Base-by-base conservation (phyloP, 2,888 invertebrate species). In the Chaetogeoica ovagalla region DNA sequence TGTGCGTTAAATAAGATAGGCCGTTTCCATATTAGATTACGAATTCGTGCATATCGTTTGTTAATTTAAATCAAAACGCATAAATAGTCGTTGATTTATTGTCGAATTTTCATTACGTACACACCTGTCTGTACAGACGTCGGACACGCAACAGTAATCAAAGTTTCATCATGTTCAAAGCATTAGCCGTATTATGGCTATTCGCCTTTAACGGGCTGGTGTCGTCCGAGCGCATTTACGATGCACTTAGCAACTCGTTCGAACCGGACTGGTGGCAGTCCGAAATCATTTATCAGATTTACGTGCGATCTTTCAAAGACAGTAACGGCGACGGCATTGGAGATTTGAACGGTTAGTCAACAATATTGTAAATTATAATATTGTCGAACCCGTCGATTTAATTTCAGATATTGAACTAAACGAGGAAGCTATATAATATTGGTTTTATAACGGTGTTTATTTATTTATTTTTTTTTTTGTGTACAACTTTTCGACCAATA, bases 251-350 rank as follows among this genome's bases (percentile, higher is more conserved):
- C 37, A 52, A 60, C 23, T 52, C 77, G 52, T 63, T 23, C 39
- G 68, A 81, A 39, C 73, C 62, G 23, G 91, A 94, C 84, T 97
- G 97, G 97, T 96, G 94, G 92, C 89, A 94, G 85, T 91, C 90
- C 70, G 90, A 91, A 59, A 89, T 91, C 8, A 89, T 95, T 74
- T 97, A 97, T 87, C 94, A 96, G 87, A 92, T 95, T 81, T 94
- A 94, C 86, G 93, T 94, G 0, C 88, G 93, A 81, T 94, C 95
- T 0, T 96, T 94, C 87, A 91, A 91, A 85, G 97, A 97, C 86
- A 91, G 91, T 23, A 88, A 94, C 86, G 92, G 91, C 0, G 93
- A 95, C 86, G 96, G 96, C 19, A 88, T 92, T 23, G 97, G 96
- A 0, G 96, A 97, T 86, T 87, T 96, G n/a, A 89, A 89, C 86